These are phyloP conservation scores for Cryptoblepharus egeriae DNA, from an alignment of 2,797 vertebrate genomes.

Conservation along the genomic window DNA sequence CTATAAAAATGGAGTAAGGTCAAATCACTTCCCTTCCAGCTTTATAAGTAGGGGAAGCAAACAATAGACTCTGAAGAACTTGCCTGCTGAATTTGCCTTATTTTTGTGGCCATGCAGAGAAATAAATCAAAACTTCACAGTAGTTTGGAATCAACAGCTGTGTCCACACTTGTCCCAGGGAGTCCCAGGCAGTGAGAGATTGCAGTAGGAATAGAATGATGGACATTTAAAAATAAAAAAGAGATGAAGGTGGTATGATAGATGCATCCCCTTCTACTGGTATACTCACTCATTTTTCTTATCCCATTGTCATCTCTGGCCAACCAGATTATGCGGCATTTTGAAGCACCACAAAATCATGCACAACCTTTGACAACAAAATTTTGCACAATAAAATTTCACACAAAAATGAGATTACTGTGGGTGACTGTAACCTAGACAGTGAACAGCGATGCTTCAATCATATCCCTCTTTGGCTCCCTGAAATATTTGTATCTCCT, in stretches of 20 bases:
- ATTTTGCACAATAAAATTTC: too few relatives aligned
- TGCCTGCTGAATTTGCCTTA: neutral
- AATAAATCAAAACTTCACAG: neutral
- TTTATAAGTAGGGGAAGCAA: neutral
- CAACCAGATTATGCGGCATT: neutral
- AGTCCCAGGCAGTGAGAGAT: neutral
- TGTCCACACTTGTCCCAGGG: neutral
- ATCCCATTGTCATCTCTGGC: neutral
- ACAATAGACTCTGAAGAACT: neutral
- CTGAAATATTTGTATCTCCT: neutral
- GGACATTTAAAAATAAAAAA: neutral
- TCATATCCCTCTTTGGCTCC: too few relatives aligned
- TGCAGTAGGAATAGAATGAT: neutral
- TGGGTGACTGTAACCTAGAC: neutral
- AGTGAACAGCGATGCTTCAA: neutral
- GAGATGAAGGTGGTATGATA: neutral
- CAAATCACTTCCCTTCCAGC: neutral
- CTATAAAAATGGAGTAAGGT: slow-evolving; percentile 1
- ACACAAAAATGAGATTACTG: neutral
- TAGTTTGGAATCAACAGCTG: neutral
- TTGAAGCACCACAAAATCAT: neutral
- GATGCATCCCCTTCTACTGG: neutral
- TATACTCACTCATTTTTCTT: neutral
- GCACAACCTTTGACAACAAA: neutral
- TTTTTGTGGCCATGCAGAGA: neutral